These are phyloP conservation scores for Tokudaia muenninki DNA, from an alignment of 2,797 vertebrate genomes.

Conservation along the genomic window DNA sequence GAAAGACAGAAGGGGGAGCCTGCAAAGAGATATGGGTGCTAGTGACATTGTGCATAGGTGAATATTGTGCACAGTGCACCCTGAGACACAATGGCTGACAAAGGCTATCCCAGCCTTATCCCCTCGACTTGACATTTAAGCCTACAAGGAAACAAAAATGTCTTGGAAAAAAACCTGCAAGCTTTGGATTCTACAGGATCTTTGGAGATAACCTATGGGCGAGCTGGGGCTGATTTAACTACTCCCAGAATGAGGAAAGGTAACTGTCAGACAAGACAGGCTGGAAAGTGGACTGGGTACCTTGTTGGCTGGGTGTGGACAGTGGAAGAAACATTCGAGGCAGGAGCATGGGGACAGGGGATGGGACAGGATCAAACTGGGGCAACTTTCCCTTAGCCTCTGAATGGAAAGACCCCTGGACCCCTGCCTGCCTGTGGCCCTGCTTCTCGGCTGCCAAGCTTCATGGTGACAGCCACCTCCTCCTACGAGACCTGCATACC, in stretches of 20 bases:
- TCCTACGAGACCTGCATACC: background rate
- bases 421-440: background rate
- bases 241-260: background rate
- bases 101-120: background rate
- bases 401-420: fast-evolving
- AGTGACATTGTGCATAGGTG: background rate
- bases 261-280: background rate
- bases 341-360: background rate
- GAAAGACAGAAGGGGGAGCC: background rate
- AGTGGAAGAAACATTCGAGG: background rate
- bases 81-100: background rate
- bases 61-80: background rate
- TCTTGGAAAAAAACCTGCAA: conserved; percentile 42
- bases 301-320: background rate
- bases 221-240: background rate
- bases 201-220: background rate
- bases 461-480: background rate
- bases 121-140: conserved; percentile 31
- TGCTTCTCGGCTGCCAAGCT: background rate
- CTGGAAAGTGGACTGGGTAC: fast-evolving
- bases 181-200: background rate
- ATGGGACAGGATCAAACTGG: background rate
- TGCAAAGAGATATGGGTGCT: background rate
- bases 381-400: background rate
- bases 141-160: background rate